Conservation (phyloP, 2,797 vertebrate species). For the Loris lydekkerianus region DNA sequence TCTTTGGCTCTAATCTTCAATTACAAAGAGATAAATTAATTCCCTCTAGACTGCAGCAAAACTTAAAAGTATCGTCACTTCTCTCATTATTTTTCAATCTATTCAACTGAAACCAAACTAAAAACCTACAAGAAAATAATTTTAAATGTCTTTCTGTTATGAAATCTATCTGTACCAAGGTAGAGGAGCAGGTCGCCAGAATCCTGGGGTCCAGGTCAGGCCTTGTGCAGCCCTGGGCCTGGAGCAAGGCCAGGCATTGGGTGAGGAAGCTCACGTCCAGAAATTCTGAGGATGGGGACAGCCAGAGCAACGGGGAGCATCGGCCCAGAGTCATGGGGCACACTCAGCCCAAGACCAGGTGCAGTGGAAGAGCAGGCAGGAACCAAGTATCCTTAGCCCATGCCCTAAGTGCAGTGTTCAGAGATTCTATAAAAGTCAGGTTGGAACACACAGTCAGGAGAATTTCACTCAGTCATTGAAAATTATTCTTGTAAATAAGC, state of each 20-base stretch:
- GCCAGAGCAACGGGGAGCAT: rapidly evolving
- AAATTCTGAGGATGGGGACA: neutral
- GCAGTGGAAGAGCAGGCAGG: too few species aligned
- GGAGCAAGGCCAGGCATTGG: rapidly evolving
- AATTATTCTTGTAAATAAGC: neutral
- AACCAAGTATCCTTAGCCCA: neutral
- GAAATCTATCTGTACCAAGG: neutral
- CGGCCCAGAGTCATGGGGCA: too few species aligned
- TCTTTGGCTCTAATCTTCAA: conserved; percentile 49
- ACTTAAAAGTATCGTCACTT: neutral
- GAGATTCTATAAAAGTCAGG: neutral
- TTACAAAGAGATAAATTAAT: conserved; percentile 44
- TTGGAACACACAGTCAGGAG: rapidly evolving
- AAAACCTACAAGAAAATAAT: conserved; percentile 5
- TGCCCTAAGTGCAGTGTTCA: neutral
- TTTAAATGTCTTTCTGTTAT: neutral
- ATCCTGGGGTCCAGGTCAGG: rapidly evolving
- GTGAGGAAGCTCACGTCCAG: neutral
- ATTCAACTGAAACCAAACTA: conserved; percentile 37
- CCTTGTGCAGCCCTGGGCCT: rapidly evolving
- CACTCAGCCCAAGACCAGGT: rapidly evolving
- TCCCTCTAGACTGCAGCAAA: neutral
- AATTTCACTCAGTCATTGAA: neutral
- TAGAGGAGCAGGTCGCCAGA: rapidly evolving
- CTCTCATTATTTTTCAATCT: conserved; percentile 44